phyloP scores from a whole-genome alignment of 2,113 vertebrate species.

The Arizona elegans region DNA sequence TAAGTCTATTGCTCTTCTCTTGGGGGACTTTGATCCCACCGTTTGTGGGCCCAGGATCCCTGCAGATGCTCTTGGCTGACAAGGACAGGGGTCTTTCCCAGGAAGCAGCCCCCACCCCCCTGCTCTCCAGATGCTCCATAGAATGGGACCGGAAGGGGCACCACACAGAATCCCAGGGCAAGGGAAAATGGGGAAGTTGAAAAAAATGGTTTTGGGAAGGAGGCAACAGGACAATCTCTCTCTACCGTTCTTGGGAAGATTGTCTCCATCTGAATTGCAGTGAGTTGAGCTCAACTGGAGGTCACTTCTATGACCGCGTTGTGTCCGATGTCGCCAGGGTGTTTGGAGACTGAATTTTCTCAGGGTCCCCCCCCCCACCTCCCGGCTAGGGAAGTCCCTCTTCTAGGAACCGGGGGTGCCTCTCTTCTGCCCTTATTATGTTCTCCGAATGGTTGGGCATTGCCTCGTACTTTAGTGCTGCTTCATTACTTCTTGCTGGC shows the following conservation, averaged over 20 bases:
- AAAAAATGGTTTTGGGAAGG: not conserved
- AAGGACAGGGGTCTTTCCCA: not conserved
- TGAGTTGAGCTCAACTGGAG: not conserved
- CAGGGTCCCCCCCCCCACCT: no score
- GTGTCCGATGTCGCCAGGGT: not conserved
- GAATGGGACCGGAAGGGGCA: not conserved
- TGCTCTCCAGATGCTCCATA: not conserved
- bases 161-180: not conserved
- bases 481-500: not conserved
- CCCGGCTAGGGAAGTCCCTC: not conserved
- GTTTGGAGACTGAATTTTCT: not conserved
- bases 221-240: not conserved
- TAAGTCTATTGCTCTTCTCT: no score
- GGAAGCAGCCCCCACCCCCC: not conserved
- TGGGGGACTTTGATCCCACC: not conserved
- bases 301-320: not conserved
- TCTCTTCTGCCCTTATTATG: not conserved
- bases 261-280: not conserved
- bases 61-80: not conserved
- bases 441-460: not conserved
- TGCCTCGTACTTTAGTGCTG: not conserved
- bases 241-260: not conserved
- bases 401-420: not conserved
- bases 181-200: not conserved
- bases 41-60: not conserved